Base-by-base conservation (phyloP, 2,888 invertebrate genomes). In the Erebia palarica region DNA sequence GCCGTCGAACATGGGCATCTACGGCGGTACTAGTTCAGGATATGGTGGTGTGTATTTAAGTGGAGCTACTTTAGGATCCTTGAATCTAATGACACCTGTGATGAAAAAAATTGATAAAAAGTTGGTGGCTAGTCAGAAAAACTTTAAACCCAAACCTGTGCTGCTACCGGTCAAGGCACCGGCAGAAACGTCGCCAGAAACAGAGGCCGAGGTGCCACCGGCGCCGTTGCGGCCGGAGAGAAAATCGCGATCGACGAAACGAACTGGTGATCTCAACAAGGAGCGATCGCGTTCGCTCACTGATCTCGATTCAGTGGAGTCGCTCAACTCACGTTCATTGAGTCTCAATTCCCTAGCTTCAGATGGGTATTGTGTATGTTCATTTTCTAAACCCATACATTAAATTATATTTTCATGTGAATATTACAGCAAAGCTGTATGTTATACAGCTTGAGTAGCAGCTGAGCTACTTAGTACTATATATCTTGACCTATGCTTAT, bases 301-400 rank as follows among this genome's bases (percentile, higher is more conserved):
- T 71, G 86, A 90, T 10, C 84, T 92, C 66, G 90, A 90, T 66
- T 83, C 84, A 0, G 64, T 81, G 49, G 86, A 80, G 7, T 79
- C 81, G 14, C 89, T 94, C 83, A 93, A 79, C 82, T 93, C 86
- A 76, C 91, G 95, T 68, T 95, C 95, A 3, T 86, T 95, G 72
- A 96, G 96, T 86, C 94, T 96, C 77, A 95, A 94, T 64, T 96
- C 96, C 14, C 92, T 96, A 75, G 95, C 96, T 80, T 97, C 97
- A 73, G 97, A 97, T 91, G 97, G 97, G 93, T 97, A 97, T 84
- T 95, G 95, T 94, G 97, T 97, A 96, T 94, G 96, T 75, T 65
- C n/a, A 10, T 49, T 89, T 67, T 36, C 16, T 4, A 44, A 58
- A 58, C 18, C 47, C 47, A 66, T 66, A 66, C 16, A 10, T 18